Base-by-base conservation (phyloP, 2,797 vertebrate genomes). In the Sebastes dallii region DNA sequence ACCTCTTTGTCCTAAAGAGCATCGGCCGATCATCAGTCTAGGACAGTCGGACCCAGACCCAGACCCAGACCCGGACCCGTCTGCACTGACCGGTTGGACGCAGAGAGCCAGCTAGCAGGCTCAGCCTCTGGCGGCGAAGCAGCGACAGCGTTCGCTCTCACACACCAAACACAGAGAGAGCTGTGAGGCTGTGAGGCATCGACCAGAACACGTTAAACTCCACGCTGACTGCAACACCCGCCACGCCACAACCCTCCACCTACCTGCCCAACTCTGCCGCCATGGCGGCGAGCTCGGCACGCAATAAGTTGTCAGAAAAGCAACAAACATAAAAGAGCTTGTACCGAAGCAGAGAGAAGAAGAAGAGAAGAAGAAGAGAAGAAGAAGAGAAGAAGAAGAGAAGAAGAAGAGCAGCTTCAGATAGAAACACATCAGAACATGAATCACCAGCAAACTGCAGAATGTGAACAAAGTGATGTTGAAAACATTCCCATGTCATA, bases 1-100 rank as follows among this genome's bases (percentile, higher is more conserved):
- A 83, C 85, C 88, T 93, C 95, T 96, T 95, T 96, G 95, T 96
- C 94, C 93, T 92, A 84, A 85, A 86, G 72, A 93, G 91, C 85
- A 73, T 88, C 80, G 87, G 86, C 87, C 83, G 91, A 92, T 94
- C 90, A 90, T 88, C 90, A 86, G 86, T 92, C 91, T 90, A 78
- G 74, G 74, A 82, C 5, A 61, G 70, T 67, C 61, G 69, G 78
- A 85, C 64, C 79, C 61, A n/a, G n/a, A n/a, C n/a, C n/a, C n/a
- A n/a, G n/a, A 85, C 64, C 75, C 27, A 8, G 81, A 85, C 64
- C 79, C 32, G 13, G 78, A 85, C 56, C 75, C 27, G 12, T 77
- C 61, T n/a, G 42, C 72, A 27, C 74, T 55, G 79, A 84, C 84
- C 75, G 66, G 80, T 6, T 80, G 70, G 76, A 76, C 29, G 72